Conservation (phyloP, 2,888 invertebrate genomes). For the Clitarchus hookeri region DNA sequence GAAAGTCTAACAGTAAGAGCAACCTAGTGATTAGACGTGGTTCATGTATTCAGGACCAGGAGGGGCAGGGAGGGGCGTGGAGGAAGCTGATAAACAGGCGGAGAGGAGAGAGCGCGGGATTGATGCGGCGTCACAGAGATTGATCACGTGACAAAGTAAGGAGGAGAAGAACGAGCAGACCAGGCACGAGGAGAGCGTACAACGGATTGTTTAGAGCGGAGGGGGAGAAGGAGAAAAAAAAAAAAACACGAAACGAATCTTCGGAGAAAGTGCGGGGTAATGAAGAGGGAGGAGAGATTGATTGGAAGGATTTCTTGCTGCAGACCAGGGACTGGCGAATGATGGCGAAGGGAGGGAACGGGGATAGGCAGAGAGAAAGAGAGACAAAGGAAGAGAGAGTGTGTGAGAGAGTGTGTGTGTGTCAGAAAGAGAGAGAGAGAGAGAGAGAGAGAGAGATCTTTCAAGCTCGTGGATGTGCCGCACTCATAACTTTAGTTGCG, state of each 20-base stretch:
- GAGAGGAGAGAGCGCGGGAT: slow-evolving; percentile 11
- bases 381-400: background rate
- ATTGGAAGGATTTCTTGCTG: slow-evolving; percentile 11
- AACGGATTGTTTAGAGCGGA: background rate
- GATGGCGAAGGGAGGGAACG: background rate
- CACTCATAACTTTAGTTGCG: background rate
- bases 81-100: slow-evolving; percentile 12
- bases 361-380: background rate
- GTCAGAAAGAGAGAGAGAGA: background rate
- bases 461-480: background rate
- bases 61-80: background rate
- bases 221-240: background rate
- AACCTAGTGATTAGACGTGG: no score
- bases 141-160: slow-evolving; percentile 12
- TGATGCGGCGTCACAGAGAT: background rate
- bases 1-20: no score
- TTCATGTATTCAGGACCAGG: no score
- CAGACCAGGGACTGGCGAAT: background rate
- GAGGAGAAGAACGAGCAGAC: background rate
- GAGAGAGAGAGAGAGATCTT: background rate
- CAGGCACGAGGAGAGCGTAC: background rate
- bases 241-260: slow-evolving; percentile 1
- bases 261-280: slow-evolving; percentile 14
- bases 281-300: slow-evolving; percentile 14
- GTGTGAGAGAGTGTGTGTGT: no score